Evolutionary conservation across 2,113 vertebrate genomes (phyloP).

Genomic region (Nematolebias whitei): DNA sequence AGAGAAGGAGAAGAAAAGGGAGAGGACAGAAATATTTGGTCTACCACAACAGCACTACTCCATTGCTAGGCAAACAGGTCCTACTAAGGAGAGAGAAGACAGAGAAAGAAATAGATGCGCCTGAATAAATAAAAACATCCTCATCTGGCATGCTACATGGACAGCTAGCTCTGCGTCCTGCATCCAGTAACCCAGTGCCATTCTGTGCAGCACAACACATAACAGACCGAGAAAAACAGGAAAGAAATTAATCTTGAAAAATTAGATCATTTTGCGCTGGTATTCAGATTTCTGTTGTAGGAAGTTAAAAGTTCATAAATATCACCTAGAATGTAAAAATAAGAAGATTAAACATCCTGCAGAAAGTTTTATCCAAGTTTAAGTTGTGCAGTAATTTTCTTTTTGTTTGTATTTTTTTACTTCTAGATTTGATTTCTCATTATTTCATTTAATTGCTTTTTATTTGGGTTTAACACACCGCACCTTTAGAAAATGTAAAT

Average conservation of each 20-base stretch:
- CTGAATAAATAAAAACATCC: slow-evolving; percentile 44
- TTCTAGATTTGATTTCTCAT: too few relatives aligned
- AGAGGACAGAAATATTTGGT: slow-evolving; percentile 77
- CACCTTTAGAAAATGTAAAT: neutral
- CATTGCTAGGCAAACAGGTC: slow-evolving; percentile 71
- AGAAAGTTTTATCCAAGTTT: neutral
- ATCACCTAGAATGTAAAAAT: neutral
- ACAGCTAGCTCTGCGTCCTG: slow-evolving; percentile 31
- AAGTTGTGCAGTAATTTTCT: too few relatives aligned
- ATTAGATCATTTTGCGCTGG: neutral
- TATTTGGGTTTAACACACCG: neutral
- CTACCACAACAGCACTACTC: slow-evolving; percentile 77
- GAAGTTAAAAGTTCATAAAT: neutral
- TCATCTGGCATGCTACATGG: slow-evolving; percentile 59
- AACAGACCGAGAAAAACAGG: neutral
- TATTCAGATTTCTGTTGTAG: neutral
- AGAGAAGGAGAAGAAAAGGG: slow-evolving; percentile 59
- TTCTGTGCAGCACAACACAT: neutral
- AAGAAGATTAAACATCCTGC: neutral
- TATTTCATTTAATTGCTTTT: too few relatives aligned
- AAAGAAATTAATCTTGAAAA: neutral
- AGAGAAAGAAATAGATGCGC: slow-evolving; percentile 68
- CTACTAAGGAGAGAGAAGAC: slow-evolving; percentile 73
- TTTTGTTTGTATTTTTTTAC: too few relatives aligned
- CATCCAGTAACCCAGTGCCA: neutral